Conservation (phyloP, 37 sponge, comb jelly and placozoan genomes). For the Halichondria panicea region DNA sequence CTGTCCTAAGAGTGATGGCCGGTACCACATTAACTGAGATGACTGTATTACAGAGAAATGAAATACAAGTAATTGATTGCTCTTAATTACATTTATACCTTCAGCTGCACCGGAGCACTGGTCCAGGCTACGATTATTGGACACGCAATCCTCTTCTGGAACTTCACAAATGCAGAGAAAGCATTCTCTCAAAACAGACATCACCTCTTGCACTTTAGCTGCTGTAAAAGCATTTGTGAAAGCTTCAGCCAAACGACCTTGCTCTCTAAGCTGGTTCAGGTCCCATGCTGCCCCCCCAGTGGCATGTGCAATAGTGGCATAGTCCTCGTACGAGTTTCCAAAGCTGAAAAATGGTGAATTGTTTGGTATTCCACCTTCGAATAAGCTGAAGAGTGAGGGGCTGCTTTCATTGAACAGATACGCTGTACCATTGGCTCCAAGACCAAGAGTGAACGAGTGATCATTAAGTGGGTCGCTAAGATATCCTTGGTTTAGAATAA, state of each 20-base stretch:
- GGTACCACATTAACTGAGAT: too few relatives aligned
- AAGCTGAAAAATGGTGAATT: constrained; percentile 5
- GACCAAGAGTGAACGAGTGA: constrained; percentile 25
- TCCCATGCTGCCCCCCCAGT: constrained; percentile 79
- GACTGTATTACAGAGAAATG: background rate
- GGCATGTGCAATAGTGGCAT: constrained; percentile 68
- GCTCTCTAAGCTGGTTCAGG: constrained; percentile 46
- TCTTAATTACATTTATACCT: constrained; percentile 14
- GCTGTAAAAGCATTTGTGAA: constrained; percentile 70
- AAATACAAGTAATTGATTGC: background rate
- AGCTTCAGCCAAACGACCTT: constrained; percentile 23
- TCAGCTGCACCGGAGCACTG: constrained; percentile 33
- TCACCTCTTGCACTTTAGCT: constrained; percentile 67
- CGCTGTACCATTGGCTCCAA: constrained; percentile 20
- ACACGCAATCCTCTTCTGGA: constrained; percentile 10
- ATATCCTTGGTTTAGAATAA: constrained; percentile 68
- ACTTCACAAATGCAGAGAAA: constrained; percentile 50
- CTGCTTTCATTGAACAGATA: constrained; percentile 26
- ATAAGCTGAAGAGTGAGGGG: constrained; percentile 1
- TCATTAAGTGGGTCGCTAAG: background rate
- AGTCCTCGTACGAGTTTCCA: constrained; percentile 65
- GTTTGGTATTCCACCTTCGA: background rate
- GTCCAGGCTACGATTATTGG: background rate
- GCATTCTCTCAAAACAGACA: constrained; percentile 44
- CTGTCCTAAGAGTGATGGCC: too few relatives aligned